A percentile compares a stretch with the other conserved stretches of the same genome.
phyloP scores from a whole-genome alignment of 2,113 vertebrate species.

The Dendrocopos noguchii region DNA sequence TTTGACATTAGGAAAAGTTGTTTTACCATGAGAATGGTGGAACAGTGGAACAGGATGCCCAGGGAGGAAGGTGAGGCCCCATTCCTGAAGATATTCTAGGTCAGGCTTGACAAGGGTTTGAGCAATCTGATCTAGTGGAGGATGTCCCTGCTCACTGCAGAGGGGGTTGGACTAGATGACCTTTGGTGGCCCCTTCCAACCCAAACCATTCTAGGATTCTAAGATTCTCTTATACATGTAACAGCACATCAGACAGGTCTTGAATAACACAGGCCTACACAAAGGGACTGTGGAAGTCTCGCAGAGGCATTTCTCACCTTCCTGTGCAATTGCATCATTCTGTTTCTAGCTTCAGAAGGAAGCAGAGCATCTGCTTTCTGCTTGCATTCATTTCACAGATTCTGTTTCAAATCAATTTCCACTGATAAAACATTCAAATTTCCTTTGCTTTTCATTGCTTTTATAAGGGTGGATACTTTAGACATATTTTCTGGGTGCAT shows the following conservation, averaged over 20 bases:
- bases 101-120: too few relatives aligned
- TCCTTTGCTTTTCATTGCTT: neutral
- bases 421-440: neutral
- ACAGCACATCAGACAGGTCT: neutral
- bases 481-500: neutral
- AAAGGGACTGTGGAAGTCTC: neutral
- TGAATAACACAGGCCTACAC: neutral
- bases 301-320: neutral
- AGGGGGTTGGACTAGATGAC: too few relatives aligned
- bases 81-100: too few relatives aligned
- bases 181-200: too few relatives aligned
- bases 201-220: too few relatives aligned
- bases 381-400: neutral
- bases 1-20: too few relatives aligned
- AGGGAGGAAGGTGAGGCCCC: too few relatives aligned
- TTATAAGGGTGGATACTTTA: neutral
- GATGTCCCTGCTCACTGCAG: too few relatives aligned
- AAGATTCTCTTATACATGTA: neutral
- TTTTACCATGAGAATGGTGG: too few relatives aligned
- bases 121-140: too few relatives aligned
- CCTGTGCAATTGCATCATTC: neutral
- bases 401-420: neutral
- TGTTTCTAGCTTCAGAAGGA: neutral
- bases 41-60: too few relatives aligned
- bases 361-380: neutral